A percentile compares a stretch with the other conserved stretches of the same genome.
These are phyloP conservation scores for Cynoglossus semilaevis DNA, from an alignment of 2,113 vertebrate species.

Conservation along the genomic window DNA sequence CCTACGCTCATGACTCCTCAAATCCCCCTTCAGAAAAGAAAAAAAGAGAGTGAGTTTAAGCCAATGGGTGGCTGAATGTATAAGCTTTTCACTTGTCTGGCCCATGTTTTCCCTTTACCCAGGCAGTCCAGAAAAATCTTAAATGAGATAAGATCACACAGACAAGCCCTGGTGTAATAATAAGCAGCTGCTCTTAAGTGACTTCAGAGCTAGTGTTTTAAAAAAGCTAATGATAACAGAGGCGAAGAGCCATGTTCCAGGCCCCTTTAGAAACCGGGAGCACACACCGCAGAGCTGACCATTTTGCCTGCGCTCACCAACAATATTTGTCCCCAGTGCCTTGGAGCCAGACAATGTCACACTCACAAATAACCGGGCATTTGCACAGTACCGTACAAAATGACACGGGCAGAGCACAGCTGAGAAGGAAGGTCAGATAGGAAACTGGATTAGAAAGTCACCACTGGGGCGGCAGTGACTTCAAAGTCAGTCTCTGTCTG, in stretches of 20 bases:
- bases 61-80: constrained; percentile 32
- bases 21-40: constrained; percentile 28
- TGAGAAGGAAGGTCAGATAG: constrained; percentile 60
- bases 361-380: constrained; percentile 43
- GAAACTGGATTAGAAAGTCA: constrained; percentile 71
- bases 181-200: constrained; percentile 73
- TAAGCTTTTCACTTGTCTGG: constrained; percentile 48
- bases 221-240: constrained; percentile 65
- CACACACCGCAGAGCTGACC: constrained; percentile 23
- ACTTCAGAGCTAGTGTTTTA: constrained; percentile 68
- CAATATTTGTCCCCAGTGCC: constrained; percentile 11
- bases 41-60: constrained; percentile 33
- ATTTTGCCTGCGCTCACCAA: neutral
- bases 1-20: constrained; percentile 21
- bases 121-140: constrained; percentile 53
- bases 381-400: constrained; percentile 9
- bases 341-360: constrained; percentile 18
- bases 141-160: constrained; percentile 74
- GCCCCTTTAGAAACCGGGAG: constrained; percentile 42
- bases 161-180: constrained; percentile 71
- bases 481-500: constrained; percentile 63
- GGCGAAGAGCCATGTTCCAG: constrained; percentile 48
- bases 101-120: constrained; percentile 58
- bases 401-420: constrained; percentile 48
- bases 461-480: constrained; percentile 62